Conservation (phyloP, 2,888 invertebrate species). For the Euplagia quadripunctaria region DNA sequence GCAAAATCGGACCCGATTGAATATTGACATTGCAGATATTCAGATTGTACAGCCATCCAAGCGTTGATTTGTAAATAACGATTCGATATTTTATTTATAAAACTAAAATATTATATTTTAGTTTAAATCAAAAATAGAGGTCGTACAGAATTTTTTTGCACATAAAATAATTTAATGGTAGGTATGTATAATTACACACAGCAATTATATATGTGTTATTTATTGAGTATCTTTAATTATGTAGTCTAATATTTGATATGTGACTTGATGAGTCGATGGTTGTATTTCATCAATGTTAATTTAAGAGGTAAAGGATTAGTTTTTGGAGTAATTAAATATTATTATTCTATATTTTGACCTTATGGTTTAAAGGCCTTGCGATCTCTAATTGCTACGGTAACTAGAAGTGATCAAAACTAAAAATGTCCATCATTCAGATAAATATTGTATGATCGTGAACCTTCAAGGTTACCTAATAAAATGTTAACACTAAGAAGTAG, state of each 20-base stretch:
- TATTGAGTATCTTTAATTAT: conserved; percentile 19
- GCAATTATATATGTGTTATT: conserved; percentile 12
- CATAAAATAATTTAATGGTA: conserved; percentile 4
- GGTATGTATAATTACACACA: conserved; percentile 9
- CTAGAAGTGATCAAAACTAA: neutral
- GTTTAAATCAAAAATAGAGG: conserved; percentile 17
- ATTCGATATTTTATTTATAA: conserved; percentile 7
- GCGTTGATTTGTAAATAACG: conserved; percentile 19
- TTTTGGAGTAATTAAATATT: conserved; percentile 19
- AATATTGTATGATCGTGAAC: neutral
- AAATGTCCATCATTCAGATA: conserved; percentile 6
- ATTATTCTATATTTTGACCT: conserved; percentile 38
- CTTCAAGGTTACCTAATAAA: neutral
- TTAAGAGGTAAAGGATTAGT: neutral
- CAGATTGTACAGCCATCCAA: neutral
- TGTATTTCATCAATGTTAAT: conserved; percentile 6
- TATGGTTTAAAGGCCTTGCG: conserved; percentile 36
- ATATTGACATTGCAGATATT: conserved; percentile 15
- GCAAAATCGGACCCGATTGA: neutral
- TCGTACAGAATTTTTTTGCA: neutral
- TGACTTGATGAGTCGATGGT: conserved; percentile 14
- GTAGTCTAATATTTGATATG: conserved; percentile 15
- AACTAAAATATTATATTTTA: neutral
- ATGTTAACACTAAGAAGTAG: neutral
- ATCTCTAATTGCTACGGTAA: conserved; percentile 11